Conservation (phyloP, 1,140 invertebrate species). For the Pseudomyrmex sp. region DNA sequence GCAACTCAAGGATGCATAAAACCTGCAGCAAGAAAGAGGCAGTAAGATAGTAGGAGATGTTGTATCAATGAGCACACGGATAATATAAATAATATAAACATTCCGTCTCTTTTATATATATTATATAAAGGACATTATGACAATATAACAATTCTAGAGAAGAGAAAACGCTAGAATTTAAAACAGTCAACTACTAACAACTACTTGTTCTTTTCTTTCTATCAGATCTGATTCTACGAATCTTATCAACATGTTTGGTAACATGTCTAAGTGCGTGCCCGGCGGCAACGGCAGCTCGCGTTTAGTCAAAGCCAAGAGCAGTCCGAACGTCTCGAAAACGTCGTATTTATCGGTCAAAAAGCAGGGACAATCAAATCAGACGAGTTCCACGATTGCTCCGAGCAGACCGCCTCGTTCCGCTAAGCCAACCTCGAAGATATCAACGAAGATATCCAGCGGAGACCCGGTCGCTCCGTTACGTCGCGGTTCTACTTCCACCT, state of each 20-base stretch:
- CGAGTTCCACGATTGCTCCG: background rate
- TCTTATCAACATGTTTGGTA: constrained; percentile 62
- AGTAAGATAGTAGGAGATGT: background rate
- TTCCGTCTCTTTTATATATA: background rate
- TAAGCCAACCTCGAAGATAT: constrained; percentile 37
- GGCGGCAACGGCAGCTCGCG: constrained; percentile 46
- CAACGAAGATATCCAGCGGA: constrained; percentile 16
- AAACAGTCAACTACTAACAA: background rate
- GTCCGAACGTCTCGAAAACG: constrained; percentile 78
- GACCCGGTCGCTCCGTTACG: background rate
- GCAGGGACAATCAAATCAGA: background rate
- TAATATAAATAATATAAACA: too few species aligned
- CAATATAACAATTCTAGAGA: background rate
- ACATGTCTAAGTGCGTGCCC: constrained; percentile 36
- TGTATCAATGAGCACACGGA: background rate
- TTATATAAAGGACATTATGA: background rate
- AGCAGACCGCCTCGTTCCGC: background rate
- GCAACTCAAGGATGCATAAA: background rate
- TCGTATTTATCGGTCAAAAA: constrained; percentile 35
- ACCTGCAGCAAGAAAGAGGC: background rate
- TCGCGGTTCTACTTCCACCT: background rate
- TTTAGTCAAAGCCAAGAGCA: constrained; percentile 80
- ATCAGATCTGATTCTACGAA: background rate
- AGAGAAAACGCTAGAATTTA: background rate
- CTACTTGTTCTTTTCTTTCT: constrained; percentile 1